These are phyloP conservation scores for Meganola albula DNA, from an alignment of 2,888 invertebrate genomes.

Conservation along the genomic window DNA sequence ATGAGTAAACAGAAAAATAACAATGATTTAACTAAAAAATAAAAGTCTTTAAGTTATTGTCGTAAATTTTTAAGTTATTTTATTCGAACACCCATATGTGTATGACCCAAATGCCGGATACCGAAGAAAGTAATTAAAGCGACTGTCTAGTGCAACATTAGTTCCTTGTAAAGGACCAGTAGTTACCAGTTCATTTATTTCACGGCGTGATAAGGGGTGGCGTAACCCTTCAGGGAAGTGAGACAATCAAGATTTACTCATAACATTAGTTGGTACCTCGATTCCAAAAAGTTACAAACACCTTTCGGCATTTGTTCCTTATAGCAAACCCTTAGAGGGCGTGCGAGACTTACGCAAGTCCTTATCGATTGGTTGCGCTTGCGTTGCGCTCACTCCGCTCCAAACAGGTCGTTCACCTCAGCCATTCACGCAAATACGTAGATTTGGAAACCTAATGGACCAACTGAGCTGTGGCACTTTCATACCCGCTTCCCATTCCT, in stretches of 20 bases:
- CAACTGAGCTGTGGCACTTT: conserved; percentile 45
- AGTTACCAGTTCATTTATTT: conserved; percentile 18
- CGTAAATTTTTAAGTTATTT: no score
- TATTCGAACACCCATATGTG: no score
- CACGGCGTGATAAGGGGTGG: conserved; percentile 26
- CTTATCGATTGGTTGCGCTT: conserved; percentile 61
- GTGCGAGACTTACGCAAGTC: conserved; percentile 64
- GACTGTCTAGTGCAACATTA: conserved; percentile 17
- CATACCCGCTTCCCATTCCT: conserved; percentile 41
- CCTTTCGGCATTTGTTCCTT: conserved; percentile 35
- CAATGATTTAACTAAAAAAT: no score
- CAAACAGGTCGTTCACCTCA: conserved; percentile 62
- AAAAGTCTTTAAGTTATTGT: no score
- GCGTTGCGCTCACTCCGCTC: conserved; percentile 56
- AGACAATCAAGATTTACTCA: conserved; percentile 36
- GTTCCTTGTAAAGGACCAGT: conserved; percentile 20
- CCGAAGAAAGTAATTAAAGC: conserved; percentile 26
- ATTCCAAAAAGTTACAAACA: conserved; percentile 30
- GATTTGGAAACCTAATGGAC: conserved; percentile 51
- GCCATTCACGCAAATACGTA: conserved; percentile 56
- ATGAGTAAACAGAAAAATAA: no score
- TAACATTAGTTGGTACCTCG: conserved; percentile 30
- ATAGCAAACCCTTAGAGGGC: conserved; percentile 56
- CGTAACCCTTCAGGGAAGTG: conserved; percentile 44
- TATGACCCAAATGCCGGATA: conserved; percentile 22